Base-by-base conservation (phyloP, 2,113 vertebrate genomes). In the Neolamprologus toae region DNA sequence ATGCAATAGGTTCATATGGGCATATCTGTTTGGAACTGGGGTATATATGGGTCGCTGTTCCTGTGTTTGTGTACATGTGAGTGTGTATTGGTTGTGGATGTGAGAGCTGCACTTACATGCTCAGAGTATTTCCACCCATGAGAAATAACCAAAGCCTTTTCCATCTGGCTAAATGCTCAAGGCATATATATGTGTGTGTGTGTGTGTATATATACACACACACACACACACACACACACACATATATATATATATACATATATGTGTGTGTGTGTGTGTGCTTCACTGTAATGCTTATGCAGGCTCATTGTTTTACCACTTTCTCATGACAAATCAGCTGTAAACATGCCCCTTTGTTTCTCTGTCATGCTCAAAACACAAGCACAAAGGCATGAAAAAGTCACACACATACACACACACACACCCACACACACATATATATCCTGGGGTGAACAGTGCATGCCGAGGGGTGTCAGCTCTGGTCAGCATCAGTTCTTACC, bases 241-340 rank as follows among this genome's bases (percentile, higher is more conserved):
- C 0, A 17, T 1, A 9, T 2, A 3, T 3, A 4, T 1, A 9
- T 4, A 7, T 16, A 8, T 8, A 17, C 1, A 14, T 4, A 16
- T 4, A 16, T 1, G 8, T 84, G 13, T 80, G 17, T 88, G 12
- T 63, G 35, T 35, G n/a, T 85, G 40, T 80, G 57, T 66, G 49
- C 42, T 80, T 88, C 16, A 7, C 71, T 88, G 55, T 82, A 81
- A 82, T 90, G 88, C 81, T 87, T 89, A 81, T 89, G 85, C 85
- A 90, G 86, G 86, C 84, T 90, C 35, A 90, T 87, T 92, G 85
- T 92, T 94, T 93, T 92, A 88, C 84, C 80, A 78, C 86, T 92
- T 90, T 90, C 91, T 93, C 90, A 92, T 92, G 90, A 90, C 90
- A 94, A 91, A 94, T 93, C 87, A 92, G 88, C 91, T 92, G 92